Conservation (phyloP, 2,797 vertebrate species). For the Nannoperca obscura region DNA sequence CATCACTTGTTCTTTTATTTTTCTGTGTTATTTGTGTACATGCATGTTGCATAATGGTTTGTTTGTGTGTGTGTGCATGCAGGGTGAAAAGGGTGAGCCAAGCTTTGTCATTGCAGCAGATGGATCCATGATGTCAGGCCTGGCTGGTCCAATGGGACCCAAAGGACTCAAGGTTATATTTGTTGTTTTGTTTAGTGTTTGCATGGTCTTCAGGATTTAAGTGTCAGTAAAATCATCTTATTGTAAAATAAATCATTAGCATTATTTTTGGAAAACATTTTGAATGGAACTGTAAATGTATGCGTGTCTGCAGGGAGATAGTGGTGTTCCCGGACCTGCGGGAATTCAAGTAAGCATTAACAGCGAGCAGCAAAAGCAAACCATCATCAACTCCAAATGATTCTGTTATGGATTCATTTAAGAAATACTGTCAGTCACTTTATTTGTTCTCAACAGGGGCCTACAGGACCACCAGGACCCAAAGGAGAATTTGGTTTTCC, state of each 20-base stretch:
- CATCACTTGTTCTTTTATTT: not conserved
- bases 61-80: slow-evolving; percentile 55
- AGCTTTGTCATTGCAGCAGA: slow-evolving; percentile 83
- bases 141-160: slow-evolving; percentile 77
- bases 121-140: slow-evolving; percentile 76
- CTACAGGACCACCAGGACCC: slow-evolving; percentile 88
- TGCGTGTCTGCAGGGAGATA: slow-evolving; percentile 85
- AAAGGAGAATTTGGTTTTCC: slow-evolving; percentile 96
- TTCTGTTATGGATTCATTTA: not conserved
- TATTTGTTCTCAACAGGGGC: slow-evolving; percentile 84
- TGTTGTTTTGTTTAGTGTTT: not conserved
- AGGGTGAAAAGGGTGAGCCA: slow-evolving; percentile 95
- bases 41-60: slow-evolving; percentile 1
- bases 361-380: not conserved
- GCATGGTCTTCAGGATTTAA: not conserved
- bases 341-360: slow-evolving; percentile 68
- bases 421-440: slow-evolving; percentile 1
- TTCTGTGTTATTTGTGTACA: slow-evolving; percentile 35
- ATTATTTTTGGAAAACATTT: not conserved
- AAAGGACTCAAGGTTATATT: slow-evolving; percentile 87
- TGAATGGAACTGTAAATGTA: not conserved
- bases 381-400: not conserved
- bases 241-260: not conserved
- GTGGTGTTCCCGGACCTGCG: slow-evolving; percentile 82
- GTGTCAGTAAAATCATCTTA: not conserved